A percentile compares a stretch with the other conserved stretches of the same genome.
phyloP scores from a whole-genome alignment of 2,797 vertebrate genomes.

The Neomorphus geoffroyi region DNA sequence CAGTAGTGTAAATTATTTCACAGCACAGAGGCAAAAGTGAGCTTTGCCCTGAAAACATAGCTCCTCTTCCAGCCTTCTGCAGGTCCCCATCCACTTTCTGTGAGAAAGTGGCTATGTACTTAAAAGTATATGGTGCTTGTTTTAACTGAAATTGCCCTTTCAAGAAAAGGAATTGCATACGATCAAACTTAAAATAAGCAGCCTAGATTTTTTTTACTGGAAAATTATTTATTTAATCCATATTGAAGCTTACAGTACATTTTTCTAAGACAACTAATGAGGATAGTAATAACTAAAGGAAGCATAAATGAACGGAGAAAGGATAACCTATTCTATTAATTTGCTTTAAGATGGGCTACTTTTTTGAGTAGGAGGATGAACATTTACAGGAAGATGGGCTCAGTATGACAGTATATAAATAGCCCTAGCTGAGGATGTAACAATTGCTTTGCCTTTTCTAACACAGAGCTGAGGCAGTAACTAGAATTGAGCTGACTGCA shows the following conservation, averaged over 20 bases:
- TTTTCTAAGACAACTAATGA: conserved; percentile 1
- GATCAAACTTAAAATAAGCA: not conserved
- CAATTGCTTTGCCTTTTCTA: conserved; percentile 42
- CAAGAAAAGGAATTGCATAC: not conserved
- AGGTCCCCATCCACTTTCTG: not conserved
- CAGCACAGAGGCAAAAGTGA: not conserved
- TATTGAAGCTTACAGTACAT: not conserved
- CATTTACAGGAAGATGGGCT: conserved; percentile 8
- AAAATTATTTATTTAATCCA: conserved; percentile 13
- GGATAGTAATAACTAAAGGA: not conserved
- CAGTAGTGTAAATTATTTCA: conserved; percentile 3
- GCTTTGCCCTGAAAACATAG: not conserved
- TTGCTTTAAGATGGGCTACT: conserved; percentile 46
- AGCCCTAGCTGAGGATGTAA: conserved; percentile 57
- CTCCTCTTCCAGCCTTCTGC: not conserved
- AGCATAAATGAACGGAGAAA: not conserved
- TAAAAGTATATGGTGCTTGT: not conserved
- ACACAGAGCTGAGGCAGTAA: conserved; percentile 47
- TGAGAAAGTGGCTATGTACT: not conserved
- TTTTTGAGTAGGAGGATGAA: conserved; percentile 26
- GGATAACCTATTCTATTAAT: not conserved
- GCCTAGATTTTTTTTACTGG: not conserved
- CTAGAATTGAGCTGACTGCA: conserved; percentile 47
- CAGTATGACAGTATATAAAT: conserved; percentile 49
- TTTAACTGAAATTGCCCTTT: not conserved